Conservation (phyloP, 2,113 vertebrate species). For the Silurus meridionalis region DNA sequence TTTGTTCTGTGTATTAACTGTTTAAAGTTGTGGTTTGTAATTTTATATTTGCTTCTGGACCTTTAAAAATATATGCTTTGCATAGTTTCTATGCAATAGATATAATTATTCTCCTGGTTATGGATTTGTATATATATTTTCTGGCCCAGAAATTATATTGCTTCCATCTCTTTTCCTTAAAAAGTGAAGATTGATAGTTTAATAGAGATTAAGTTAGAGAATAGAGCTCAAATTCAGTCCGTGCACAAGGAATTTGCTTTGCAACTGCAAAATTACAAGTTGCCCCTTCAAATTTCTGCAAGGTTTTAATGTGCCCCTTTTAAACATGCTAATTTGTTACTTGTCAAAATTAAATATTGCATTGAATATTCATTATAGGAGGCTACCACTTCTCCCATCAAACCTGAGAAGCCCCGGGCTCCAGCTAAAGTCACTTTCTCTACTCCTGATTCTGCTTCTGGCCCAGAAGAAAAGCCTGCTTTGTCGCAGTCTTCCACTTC, state of each 20-base stretch:
- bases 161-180: background rate
- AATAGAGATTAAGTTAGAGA: background rate
- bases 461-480: conserved; percentile 56
- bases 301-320: background rate
- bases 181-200: background rate
- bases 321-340: background rate
- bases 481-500: conserved; percentile 37
- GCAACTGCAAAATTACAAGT: background rate
- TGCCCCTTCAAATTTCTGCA: background rate
- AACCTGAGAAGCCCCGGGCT: conserved; percentile 31
- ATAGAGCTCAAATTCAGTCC: background rate
- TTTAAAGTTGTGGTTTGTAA: background rate
- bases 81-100: background rate
- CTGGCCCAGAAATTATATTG: background rate
- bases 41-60: background rate
- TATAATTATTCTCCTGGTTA: background rate
- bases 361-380: conserved; percentile 69
- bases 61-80: background rate
- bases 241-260: background rate
- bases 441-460: conserved; percentile 45
- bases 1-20: background rate
- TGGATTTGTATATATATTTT: background rate
- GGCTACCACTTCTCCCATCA: conserved; percentile 56
- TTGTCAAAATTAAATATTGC: background rate
- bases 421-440: background rate